Conservation (phyloP, 1,140 invertebrate species). For the Chironomus tepperi region DNA sequence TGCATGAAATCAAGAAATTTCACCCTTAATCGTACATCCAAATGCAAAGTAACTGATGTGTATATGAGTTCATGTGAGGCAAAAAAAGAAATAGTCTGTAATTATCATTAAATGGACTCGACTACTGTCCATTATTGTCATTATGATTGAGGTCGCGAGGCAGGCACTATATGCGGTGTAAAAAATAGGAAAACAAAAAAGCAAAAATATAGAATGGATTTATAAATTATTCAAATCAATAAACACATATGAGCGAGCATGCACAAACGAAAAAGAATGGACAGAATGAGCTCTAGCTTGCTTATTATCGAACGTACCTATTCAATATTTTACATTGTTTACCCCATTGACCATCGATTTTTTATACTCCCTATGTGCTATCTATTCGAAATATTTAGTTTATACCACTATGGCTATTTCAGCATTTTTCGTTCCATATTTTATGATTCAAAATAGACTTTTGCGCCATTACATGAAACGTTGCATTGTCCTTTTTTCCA, state of each 20-base stretch:
- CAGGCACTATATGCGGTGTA: neutral
- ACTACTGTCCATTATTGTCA: neutral
- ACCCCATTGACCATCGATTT: neutral
- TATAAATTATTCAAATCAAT: conserved; percentile 24
- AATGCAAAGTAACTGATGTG: no score
- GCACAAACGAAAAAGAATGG: neutral
- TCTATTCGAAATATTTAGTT: no score
- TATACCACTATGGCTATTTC: no score
- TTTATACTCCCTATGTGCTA: neutral
- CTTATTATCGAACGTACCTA: neutral
- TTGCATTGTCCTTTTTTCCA: no score
- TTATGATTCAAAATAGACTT: no score
- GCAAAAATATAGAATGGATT: neutral
- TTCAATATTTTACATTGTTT: conserved; percentile 19
- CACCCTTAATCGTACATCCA: no score
- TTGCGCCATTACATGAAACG: no score
- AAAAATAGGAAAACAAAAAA: neutral
- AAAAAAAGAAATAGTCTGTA: neutral
- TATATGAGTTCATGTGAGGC: no score
- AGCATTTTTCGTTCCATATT: no score
- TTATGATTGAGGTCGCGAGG: neutral
- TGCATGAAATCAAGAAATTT: neutral
- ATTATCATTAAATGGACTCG: conserved; percentile 20
- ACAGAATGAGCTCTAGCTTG: neutral
- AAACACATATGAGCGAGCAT: conserved; percentile 19